These are phyloP conservation scores for Antennarius maculatus DNA, from an alignment of 2,797 vertebrate genomes.

Conservation along the genomic window DNA sequence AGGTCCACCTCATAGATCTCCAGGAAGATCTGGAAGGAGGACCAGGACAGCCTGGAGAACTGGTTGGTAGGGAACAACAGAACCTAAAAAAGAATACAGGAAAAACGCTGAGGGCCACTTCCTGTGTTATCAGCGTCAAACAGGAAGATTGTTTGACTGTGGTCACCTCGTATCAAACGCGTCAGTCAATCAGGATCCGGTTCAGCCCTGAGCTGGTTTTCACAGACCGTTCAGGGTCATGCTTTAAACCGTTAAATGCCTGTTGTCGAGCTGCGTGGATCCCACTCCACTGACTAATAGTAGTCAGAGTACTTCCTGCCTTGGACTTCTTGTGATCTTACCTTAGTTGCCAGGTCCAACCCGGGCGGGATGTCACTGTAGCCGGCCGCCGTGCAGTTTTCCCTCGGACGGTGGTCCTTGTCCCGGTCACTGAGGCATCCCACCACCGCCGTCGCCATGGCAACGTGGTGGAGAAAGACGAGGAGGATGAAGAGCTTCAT, in stretches of 20 bases:
- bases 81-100: conserved; percentile 47
- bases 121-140: conserved; percentile 14
- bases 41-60: conserved; percentile 71
- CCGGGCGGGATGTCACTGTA: conserved; percentile 47
- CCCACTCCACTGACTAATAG: too few species aligned
- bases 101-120: conserved; percentile 7
- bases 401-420: conserved; percentile 53
- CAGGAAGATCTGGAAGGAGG: conserved; percentile 54
- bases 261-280: too few species aligned
- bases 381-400: conserved; percentile 65
- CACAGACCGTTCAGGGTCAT: too few species aligned
- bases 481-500: conserved; percentile 49
- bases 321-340: conserved; percentile 15
- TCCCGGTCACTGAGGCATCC: conserved; percentile 61
- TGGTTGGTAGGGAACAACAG: conserved; percentile 70
- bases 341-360: conserved; percentile 56
- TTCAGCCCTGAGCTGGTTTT: too few species aligned
- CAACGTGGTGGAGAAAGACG: conserved; percentile 25
- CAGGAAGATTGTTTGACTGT: conserved; percentile 22
- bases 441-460: neutral
- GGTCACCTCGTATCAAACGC: conserved; percentile 9
- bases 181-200: neutral
- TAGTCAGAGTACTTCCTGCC: too few species aligned
- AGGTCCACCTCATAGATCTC: conserved; percentile 76
- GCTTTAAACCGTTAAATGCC: too few species aligned